A percentile compares a stretch with the other conserved stretches of the same genome.
These are phyloP conservation scores for Myiopsitta monachus DNA, from an alignment of 2,113 vertebrate genomes.

Conservation along the genomic window DNA sequence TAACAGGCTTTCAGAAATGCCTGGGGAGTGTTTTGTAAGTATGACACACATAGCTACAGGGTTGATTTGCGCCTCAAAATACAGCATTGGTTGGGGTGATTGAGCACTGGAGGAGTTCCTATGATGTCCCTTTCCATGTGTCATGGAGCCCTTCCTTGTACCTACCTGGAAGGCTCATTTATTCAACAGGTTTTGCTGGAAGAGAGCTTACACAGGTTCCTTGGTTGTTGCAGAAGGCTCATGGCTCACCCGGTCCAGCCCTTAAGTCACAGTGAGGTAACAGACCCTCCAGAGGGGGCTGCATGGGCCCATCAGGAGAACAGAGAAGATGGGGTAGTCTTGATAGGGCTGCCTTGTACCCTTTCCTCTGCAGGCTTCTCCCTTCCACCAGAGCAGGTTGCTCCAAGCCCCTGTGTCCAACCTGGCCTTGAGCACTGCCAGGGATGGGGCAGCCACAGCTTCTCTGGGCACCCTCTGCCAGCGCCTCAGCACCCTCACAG, in stretches of 20 bases:
- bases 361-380: background rate
- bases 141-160: background rate
- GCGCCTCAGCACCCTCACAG: too few species aligned
- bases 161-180: background rate
- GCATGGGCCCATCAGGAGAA: background rate
- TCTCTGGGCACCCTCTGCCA: too few species aligned
- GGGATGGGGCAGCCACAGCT: too few species aligned
- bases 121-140: background rate
- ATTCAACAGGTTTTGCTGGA: background rate
- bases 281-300: background rate
- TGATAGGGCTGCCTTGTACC: fast-evolving
- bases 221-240: background rate
- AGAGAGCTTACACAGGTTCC: fast-evolving
- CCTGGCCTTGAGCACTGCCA: background rate
- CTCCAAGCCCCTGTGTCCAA: background rate
- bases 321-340: background rate
- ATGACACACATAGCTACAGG: background rate
- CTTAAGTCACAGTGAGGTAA: background rate
- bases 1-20: background rate
- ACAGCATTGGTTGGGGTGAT: background rate
- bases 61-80: conserved; percentile 13
- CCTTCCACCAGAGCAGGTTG: background rate
- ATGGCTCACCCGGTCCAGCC: background rate
- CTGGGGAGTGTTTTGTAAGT: background rate
- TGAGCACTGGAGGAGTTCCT: background rate